These are phyloP conservation scores for Danaus melanippus DNA, from an alignment of 1,140 invertebrate genomes.

Conservation along the genomic window DNA sequence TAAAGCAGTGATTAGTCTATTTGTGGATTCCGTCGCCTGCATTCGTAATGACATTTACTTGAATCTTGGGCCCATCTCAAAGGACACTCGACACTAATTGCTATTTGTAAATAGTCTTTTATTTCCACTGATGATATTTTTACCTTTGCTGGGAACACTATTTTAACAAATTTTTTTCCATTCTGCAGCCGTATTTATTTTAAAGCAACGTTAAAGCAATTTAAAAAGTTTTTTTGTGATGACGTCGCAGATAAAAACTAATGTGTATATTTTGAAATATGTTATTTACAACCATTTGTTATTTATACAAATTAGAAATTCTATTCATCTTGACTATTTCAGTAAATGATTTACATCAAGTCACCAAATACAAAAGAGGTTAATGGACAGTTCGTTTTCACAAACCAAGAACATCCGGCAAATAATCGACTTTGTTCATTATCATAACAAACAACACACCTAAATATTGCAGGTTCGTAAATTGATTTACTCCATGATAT, in stretches of 20 bases:
- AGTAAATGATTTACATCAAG: no score
- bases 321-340: no score
- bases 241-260: neutral
- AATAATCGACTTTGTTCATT: no score
- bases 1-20: neutral
- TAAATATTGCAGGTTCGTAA: no score
- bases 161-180: slow-evolving; percentile 17
- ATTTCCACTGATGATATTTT: slow-evolving; percentile 18
- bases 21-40: slow-evolving; percentile 20
- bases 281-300: no score
- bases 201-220: slow-evolving; percentile 2
- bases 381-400: no score
- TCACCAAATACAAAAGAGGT: no score
- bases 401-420: no score
- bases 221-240: neutral
- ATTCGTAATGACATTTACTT: slow-evolving; percentile 25
- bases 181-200: slow-evolving; percentile 8
- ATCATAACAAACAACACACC: no score
- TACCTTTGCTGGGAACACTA: slow-evolving; percentile 16
- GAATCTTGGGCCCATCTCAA: slow-evolving; percentile 16
- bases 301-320: no score
- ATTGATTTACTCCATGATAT: no score
- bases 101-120: slow-evolving; percentile 25
- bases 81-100: slow-evolving; percentile 23
- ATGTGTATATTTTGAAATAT: neutral